A percentile compares a stretch with the other conserved stretches of the same genome.
These are phyloP conservation scores for Neodontobutis hainanensis DNA, from an alignment of 2,113 vertebrate genomes.

Conservation along the genomic window DNA sequence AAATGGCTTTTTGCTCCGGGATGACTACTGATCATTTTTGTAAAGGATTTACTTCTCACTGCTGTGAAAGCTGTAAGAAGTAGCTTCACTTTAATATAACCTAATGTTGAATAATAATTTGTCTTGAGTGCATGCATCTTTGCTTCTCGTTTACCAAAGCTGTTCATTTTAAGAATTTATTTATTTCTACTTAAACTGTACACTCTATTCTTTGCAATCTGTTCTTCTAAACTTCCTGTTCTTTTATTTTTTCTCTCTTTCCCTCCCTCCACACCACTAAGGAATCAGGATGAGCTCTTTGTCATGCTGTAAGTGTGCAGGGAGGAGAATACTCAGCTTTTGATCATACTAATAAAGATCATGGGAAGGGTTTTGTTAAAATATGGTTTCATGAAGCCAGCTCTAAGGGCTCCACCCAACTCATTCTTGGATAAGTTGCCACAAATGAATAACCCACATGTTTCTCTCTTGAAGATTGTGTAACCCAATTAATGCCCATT, in stretches of 20 bases:
- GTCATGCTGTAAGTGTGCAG: slow-evolving; percentile 72
- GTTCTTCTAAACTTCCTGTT: slow-evolving; percentile 34
- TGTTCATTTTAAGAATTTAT: background rate
- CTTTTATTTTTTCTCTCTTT: slow-evolving; percentile 35
- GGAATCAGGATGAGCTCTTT: slow-evolving; percentile 74
- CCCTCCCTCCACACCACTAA: slow-evolving; percentile 40
- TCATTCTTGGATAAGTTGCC: slow-evolving; percentile 35
- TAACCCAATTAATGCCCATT: background rate
- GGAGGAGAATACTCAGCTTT: slow-evolving; percentile 24
- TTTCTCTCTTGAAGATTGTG: no score
- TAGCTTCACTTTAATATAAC: no score
- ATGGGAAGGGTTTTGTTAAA: slow-evolving; percentile 25
- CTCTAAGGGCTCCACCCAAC: slow-evolving; percentile 16
- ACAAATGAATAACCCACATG: slow-evolving; percentile 31
- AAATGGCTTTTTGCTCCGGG: slow-evolving; percentile 45
- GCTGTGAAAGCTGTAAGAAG: background rate
- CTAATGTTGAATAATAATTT: slow-evolving; percentile 12
- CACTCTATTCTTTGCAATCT: background rate
- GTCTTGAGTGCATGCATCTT: slow-evolving; percentile 43
- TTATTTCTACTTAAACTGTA: background rate
- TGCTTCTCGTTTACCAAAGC: slow-evolving; percentile 15
- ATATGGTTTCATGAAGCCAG: background rate
- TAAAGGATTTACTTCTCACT: slow-evolving; percentile 11
- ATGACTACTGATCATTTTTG: slow-evolving; percentile 10
- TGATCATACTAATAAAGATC: slow-evolving; percentile 11